A percentile compares a stretch with the other conserved stretches of the same genome.
Conservation (phyloP, 2,888 invertebrate species). For the Cataglyphis albicans region DNA sequence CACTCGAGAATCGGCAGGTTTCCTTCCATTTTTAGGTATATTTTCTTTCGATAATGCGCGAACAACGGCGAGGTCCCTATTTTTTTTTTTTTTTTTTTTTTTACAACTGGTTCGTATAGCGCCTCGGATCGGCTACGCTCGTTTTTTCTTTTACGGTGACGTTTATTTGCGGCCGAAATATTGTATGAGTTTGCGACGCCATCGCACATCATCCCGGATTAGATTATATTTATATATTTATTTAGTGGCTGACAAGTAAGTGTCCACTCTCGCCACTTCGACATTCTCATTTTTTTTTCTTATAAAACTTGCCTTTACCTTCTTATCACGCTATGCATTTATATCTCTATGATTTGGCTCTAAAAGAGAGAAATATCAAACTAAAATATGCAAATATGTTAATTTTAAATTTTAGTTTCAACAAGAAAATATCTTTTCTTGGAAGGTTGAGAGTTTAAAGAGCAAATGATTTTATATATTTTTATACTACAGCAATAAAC, state of each 20-base stretch:
- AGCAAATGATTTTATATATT: background rate
- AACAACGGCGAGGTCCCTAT: too few relatives aligned
- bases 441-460: background rate
- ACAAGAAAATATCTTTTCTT: background rate
- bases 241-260: background rate
- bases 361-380: background rate
- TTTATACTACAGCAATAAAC: background rate
- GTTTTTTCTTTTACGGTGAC: constrained; percentile 2
- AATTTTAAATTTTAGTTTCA: background rate
- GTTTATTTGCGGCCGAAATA: background rate
- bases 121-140: background rate
- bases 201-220: background rate
- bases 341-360: background rate
- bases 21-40: constrained; percentile 5
- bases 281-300: background rate
- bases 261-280: background rate
- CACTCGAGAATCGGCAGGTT: background rate
- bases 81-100: background rate
- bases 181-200: too few relatives aligned
- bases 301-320: background rate
- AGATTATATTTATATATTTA: constrained; percentile 21
- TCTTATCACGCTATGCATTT: constrained; percentile 1
- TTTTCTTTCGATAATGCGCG: background rate
- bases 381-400: background rate
- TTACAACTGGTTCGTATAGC: background rate